Conservation (phyloP, 2,113 vertebrate species). For the Rhombomys opimus region DNA sequence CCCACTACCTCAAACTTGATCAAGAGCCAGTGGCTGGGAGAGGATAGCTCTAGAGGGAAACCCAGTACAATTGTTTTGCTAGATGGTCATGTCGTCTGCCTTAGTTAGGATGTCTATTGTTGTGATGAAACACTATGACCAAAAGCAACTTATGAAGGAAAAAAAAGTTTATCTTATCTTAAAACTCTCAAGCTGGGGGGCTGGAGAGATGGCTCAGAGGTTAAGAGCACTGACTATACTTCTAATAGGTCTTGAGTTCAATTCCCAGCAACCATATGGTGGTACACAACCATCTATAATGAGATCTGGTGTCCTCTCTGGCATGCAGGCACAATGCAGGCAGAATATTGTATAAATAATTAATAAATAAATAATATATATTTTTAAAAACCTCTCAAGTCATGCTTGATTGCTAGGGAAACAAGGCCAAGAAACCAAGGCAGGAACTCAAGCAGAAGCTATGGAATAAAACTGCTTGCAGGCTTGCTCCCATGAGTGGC, state of each 20-base stretch:
- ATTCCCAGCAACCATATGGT: too few species aligned
- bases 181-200: background rate
- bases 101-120: background rate
- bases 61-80: background rate
- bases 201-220: too few species aligned
- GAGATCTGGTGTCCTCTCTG: too few species aligned
- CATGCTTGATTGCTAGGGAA: background rate
- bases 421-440: background rate
- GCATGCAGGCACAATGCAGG: too few species aligned
- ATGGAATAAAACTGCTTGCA: background rate
- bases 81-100: background rate
- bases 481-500: background rate
- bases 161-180: background rate
- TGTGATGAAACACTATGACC: background rate
- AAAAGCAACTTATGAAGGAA: background rate
- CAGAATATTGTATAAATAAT: too few species aligned
- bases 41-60: background rate
- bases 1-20: background rate
- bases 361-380: too few species aligned
- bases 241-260: too few species aligned
- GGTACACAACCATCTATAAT: too few species aligned
- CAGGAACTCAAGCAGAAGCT: background rate
- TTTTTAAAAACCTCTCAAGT: background rate
- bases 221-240: too few species aligned
- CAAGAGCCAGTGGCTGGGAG: background rate